A percentile compares a stretch with the other conserved stretches of the same genome.
phyloP scores from a whole-genome alignment of 2,888 invertebrate species.

The Scaptomyza polygonia region DNA sequence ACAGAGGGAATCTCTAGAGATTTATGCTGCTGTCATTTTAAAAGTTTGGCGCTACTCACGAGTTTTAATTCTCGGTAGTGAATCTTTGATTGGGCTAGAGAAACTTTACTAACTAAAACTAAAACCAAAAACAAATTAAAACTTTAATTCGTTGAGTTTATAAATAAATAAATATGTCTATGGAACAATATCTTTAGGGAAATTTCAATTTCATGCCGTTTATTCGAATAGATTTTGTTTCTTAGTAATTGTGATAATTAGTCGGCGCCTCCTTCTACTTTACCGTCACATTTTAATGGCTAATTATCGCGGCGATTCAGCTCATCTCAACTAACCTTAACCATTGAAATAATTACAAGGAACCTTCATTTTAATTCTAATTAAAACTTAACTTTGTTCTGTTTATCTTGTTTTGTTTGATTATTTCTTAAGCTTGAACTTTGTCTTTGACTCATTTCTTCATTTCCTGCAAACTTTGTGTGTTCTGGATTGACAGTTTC shows the following conservation, averaged over 20 bases:
- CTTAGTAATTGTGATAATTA: background rate
- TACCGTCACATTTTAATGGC: background rate
- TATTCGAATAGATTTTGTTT: background rate
- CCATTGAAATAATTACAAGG: constrained; percentile 32
- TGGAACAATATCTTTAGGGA: background rate
- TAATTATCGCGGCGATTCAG: constrained; percentile 11
- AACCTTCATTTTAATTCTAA: constrained; percentile 3
- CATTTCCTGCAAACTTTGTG: constrained; percentile 8
- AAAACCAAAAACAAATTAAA: no score
- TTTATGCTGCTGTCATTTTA: background rate
- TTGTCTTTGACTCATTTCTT: constrained; percentile 12
- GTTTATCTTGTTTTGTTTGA: constrained; percentile 5
- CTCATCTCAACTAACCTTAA: constrained; percentile 10
- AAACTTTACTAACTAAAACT: background rate
- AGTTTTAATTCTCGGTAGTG: background rate
- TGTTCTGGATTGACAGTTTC: constrained; percentile 49
- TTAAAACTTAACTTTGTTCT: constrained; percentile 27
- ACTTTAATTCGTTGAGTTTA: background rate
- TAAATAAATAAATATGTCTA: no score
- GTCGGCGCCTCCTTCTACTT: background rate
- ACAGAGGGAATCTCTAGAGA: background rate
- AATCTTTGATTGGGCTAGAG: background rate
- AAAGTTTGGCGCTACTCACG: background rate
- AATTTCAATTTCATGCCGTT: background rate
- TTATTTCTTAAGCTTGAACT: background rate